These are phyloP conservation scores for Microcebus griseorufus DNA, from an alignment of 2,113 vertebrate genomes.

Conservation along the genomic window DNA sequence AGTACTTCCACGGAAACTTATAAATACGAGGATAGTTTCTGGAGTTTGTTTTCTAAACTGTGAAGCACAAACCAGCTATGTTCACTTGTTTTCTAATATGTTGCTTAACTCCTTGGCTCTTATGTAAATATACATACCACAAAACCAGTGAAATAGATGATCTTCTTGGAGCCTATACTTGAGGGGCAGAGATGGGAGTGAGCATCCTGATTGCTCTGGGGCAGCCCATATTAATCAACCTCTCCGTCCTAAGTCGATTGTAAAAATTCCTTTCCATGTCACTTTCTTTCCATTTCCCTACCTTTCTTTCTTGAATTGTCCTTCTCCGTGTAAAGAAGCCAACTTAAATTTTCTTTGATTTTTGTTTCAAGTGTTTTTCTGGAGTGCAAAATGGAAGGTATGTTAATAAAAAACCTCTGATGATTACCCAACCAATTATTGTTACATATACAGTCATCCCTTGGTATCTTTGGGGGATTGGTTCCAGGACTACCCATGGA, in stretches of 20 bases:
- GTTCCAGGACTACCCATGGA: neutral
- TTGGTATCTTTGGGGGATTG: neutral
- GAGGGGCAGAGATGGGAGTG: neutral
- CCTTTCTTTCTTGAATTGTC: conserved; percentile 13
- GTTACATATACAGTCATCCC: neutral
- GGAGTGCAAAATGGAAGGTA: neutral
- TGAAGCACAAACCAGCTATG: neutral
- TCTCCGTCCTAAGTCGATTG: neutral
- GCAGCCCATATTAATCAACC: neutral
- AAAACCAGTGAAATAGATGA: neutral
- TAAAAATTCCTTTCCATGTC: conserved; percentile 19
- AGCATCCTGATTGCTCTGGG: neutral
- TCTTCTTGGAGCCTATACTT: neutral
- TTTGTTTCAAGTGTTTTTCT: neutral
- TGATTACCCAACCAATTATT: neutral
- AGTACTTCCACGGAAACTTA: neutral
- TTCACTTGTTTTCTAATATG: conserved; percentile 8
- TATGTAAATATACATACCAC: neutral
- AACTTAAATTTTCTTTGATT: conserved; percentile 48
- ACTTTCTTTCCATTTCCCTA: neutral
- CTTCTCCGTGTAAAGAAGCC: neutral
- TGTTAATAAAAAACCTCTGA: neutral
- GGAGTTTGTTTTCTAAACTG: neutral
- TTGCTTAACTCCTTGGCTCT: conserved; percentile 13
- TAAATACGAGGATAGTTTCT: neutral